These are phyloP conservation scores for Megamerina dolium DNA, from an alignment of 2,888 invertebrate species.

Conservation along the genomic window DNA sequence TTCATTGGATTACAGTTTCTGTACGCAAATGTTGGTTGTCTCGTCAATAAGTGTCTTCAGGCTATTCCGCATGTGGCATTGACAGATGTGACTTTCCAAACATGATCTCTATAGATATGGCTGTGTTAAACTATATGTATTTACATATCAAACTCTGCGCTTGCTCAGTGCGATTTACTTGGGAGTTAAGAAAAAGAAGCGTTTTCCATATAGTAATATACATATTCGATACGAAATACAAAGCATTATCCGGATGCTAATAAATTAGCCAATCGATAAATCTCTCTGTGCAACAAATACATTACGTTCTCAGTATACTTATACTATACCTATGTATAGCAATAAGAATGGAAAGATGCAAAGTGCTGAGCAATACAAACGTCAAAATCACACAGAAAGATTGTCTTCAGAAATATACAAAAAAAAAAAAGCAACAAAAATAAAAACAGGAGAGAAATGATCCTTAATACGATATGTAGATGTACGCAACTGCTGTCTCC, in stretches of 20 bases:
- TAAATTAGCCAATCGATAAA: constrained; percentile 48
- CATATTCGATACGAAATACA: too few relatives aligned
- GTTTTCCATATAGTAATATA: too few relatives aligned
- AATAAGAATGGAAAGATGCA: neutral
- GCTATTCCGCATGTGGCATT: constrained; percentile 1
- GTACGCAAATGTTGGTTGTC: constrained; percentile 8
- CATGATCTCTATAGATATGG: too few relatives aligned
- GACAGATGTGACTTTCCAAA: constrained; percentile 10
- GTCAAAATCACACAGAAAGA: too few relatives aligned
- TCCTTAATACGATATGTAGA: too few relatives aligned
- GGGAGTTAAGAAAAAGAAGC: too few relatives aligned
- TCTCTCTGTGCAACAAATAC: constrained; percentile 28
- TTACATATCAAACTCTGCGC: constrained; percentile 39
- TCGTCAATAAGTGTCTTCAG: neutral
- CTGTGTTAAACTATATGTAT: constrained; percentile 31
- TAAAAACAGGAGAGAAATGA: too few relatives aligned
- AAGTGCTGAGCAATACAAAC: constrained; percentile 13
- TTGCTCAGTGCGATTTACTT: too few relatives aligned
- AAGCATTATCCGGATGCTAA: constrained; percentile 44
- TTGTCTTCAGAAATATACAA: too few relatives aligned
- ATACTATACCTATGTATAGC: too few relatives aligned
- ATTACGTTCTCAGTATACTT: constrained; percentile 33
- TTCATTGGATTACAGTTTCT: neutral
- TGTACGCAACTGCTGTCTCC: too few relatives aligned
- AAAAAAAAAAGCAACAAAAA: too few relatives aligned